Percentiles rank a stretch among this genome's conserved stretches.
These are phyloP conservation scores for Melangyna quadrimaculata DNA, from an alignment of 2,888 invertebrate genomes.

Conservation along the genomic window DNA sequence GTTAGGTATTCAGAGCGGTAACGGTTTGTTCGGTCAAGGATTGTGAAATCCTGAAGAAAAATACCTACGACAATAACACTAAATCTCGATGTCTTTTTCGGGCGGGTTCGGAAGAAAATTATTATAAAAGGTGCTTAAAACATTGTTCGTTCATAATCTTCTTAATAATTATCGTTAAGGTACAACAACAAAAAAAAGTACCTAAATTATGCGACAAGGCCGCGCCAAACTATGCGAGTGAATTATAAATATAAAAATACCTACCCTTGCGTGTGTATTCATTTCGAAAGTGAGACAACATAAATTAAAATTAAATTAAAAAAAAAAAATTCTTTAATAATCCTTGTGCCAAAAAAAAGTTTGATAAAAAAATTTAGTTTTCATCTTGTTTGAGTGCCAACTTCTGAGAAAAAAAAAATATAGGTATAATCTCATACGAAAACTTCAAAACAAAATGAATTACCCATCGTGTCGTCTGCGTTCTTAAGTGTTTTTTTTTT, in stretches of 20 bases:
- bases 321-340: slow-evolving; percentile 45
- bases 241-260: slow-evolving; percentile 42
- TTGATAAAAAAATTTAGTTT: slow-evolving; percentile 16
- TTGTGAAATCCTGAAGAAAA: not conserved
- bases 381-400: slow-evolving; percentile 61
- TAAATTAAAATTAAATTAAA: slow-evolving; percentile 23
- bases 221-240: slow-evolving; percentile 8
- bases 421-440: slow-evolving; percentile 52
- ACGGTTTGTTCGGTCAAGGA: not conserved
- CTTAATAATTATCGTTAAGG: not conserved
- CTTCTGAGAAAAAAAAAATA: slow-evolving; percentile 37
- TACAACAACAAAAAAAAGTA: slow-evolving; percentile 16
- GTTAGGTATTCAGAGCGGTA: not conserved
- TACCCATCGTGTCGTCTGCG: slow-evolving; percentile 53
- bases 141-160: not conserved
- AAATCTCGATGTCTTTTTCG: no score
- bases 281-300: slow-evolving; percentile 46
- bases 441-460: slow-evolving; percentile 58
- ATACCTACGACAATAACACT: not conserved
- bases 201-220: slow-evolving; percentile 60
- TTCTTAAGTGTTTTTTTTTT: slow-evolving; percentile 57
- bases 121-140: not conserved
- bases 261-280: slow-evolving; percentile 28
- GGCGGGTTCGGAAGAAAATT: not conserved
- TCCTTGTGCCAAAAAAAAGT: slow-evolving; percentile 65